Base-by-base conservation (phyloP, 2,888 invertebrate genomes). In the Enoplolaimus lenunculus region DNA sequence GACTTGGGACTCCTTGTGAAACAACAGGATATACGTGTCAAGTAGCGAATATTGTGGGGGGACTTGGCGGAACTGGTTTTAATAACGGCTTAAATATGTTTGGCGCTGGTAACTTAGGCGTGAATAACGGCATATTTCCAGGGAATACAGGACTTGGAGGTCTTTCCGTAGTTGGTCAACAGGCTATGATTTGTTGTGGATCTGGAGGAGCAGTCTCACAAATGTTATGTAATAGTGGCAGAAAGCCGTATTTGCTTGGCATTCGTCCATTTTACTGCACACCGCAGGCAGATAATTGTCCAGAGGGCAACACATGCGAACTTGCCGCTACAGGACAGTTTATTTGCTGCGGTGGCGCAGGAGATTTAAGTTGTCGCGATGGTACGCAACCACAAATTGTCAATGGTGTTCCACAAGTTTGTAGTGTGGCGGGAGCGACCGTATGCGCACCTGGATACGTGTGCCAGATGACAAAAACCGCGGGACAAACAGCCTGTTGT, bases 11-110 rank as follows among this genome's bases (percentile, higher is more conserved):
- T 16, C 64, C 28, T 29, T 62, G 64, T 62, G 31, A 29, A 16
- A 33, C 31, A 62, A 29, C 64, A 7, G 69, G 69, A 21, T 69
- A 69, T 28, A n/a, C 33, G 3, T 69, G 69, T 28, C 69, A 69
- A 35, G 31, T n/a, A 65, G 33, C 16, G 2, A n/a, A n/a, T n/a
- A n/a, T n/a, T n/a, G n/a, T n/a, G n/a, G n/a, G n/a, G n/a, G n/a
- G n/a, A n/a, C n/a, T n/a, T n/a, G n/a, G n/a, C n/a, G n/a, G n/a
- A n/a, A n/a, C n/a, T n/a, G n/a, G n/a, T n/a, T n/a, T n/a, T n/a
- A n/a, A n/a, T n/a, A n/a, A n/a, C n/a, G n/a, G n/a, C n/a, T n/a
- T n/a, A n/a, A n/a, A n/a, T n/a, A n/a, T n/a, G n/a, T n/a, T n/a
- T n/a, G 28, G 31, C 1, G 2, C 64, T 33, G 62, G 69, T 62